Base-by-base conservation (phyloP, 2,113 vertebrate genomes). In the Limanda limanda region DNA sequence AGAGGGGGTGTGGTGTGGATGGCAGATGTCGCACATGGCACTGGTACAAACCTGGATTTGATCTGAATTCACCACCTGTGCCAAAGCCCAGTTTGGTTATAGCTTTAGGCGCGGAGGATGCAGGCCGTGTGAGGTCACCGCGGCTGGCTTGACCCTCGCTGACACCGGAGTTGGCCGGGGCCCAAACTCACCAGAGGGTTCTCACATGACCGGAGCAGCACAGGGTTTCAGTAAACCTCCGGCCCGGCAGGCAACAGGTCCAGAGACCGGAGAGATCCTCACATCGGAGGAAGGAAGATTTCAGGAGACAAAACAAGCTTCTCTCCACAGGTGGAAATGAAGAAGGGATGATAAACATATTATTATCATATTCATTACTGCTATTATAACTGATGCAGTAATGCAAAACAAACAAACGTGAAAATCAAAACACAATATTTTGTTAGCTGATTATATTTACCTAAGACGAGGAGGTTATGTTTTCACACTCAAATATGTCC, bases 151-250 rank as follows among this genome's bases (percentile, higher is more conserved):
- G 71, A 81, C 77, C 81, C 66, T 48, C 2, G 27, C 78, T 78
- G 81, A 81, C 85, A 78, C 54, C 2, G 61, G 13, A 55, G 51
- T 45, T 84, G 78, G 81, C 60, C 18, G 0, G 18, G 0, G 5
- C 21, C 78, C 85, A 81, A 71, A 74, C 45, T 75, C 78, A 72
- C 62, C 74, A 65, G 68, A 35, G 64, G 75, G 42, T 40, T 65
- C 78, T 81, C 74, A 81, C 72, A 79, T 76, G 82, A 79, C 57
- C 13, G 11, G 40, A 67, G 64, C 78, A 37, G 71, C 66, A 51
- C 8, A 62, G 55, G 55, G 74, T 74, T 74, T 83, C 54, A 78
- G 71, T 71, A 31, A 78, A 76, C 47, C 45, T 48, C 45, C 45
- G 45, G 45, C 45, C 15, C 60, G 18, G 48, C 57, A 65, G 64